Conservation (phyloP, 2,888 invertebrate species). For the Drosophila siamana region DNA sequence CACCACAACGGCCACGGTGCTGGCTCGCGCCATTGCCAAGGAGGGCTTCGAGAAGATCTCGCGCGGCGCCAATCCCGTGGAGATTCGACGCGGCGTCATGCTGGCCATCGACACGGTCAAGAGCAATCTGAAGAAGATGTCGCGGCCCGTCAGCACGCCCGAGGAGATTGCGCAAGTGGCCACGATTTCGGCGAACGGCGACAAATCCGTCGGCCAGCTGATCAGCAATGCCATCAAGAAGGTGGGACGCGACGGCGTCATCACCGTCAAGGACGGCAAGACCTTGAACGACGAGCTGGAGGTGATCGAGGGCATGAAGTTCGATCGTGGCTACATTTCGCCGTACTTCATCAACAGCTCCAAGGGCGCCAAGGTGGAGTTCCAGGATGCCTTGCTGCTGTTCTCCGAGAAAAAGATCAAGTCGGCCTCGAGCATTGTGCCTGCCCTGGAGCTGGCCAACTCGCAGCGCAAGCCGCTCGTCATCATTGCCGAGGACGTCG, state of each 20-base stretch:
- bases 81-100: constrained; percentile 97
- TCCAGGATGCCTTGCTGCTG: constrained; percentile 97
- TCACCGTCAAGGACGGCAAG: constrained; percentile 99
- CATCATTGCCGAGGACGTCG: constrained; percentile 97
- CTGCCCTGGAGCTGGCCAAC: constrained; percentile 97
- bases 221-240: constrained; percentile 98
- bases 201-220: constrained; percentile 94
- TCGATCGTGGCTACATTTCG: constrained; percentile 99
- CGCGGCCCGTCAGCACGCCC: constrained; percentile 97
- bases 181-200: constrained; percentile 99
- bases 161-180: constrained; percentile 99
- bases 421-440: constrained; percentile 97
- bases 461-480: constrained; percentile 95
- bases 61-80: constrained; percentile 98
- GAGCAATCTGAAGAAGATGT: constrained; percentile 93
- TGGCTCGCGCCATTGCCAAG: constrained; percentile 98
- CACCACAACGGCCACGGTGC: constrained; percentile 98
- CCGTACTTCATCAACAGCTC: constrained; percentile 99
- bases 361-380: constrained; percentile 99
- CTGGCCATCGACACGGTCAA: constrained; percentile 96
- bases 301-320: constrained; percentile 99
- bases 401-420: constrained; percentile 99
- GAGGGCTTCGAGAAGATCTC: constrained; percentile 99
- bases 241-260: constrained; percentile 98
- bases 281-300: constrained; percentile 97